These are phyloP conservation scores for Onthophagus taurus DNA, from an alignment of 1,140 invertebrate species.

Conservation along the genomic window DNA sequence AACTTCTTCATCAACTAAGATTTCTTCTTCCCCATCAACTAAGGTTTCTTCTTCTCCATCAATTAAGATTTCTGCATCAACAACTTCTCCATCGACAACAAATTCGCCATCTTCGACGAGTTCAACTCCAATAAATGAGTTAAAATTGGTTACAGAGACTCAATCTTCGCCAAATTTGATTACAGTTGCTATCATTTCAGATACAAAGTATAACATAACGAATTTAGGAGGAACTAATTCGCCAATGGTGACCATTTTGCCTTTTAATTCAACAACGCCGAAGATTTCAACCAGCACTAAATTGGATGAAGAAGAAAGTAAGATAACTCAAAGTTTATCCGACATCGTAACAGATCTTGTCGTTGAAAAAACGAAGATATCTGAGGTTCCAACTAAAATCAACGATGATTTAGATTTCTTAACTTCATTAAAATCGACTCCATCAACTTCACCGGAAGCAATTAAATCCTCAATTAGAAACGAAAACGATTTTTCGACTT, in stretches of 20 bases:
- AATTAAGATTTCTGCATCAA: neutral
- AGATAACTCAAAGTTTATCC: neutral
- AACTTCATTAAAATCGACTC: conserved; percentile 2
- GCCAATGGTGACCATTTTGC: conserved; percentile 3
- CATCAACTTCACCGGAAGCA: neutral
- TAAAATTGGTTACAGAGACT: neutral
- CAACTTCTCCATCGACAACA: neutral
- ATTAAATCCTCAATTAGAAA: neutral
- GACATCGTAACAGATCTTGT: neutral
- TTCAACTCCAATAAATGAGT: neutral
- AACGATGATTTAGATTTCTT: no score
- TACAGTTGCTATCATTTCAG: conserved; percentile 1
- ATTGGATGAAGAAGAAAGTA: neutral
- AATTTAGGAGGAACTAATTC: neutral
- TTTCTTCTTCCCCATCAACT: neutral
- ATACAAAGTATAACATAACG: neutral
- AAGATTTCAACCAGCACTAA: neutral
- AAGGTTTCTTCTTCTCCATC: neutral
- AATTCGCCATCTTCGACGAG: neutral
- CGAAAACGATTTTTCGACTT: neutral
- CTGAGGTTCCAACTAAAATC: neutral
- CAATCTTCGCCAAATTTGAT: neutral
- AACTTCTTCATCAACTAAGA: neutral
- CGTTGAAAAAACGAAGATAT: neutral
- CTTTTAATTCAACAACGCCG: conserved; percentile 1